Evolutionary conservation across 2,113 vertebrate genomes (phyloP), one percentile per base, ranked within the genome.

Genomic region (Perognathus longimembris): DNA sequence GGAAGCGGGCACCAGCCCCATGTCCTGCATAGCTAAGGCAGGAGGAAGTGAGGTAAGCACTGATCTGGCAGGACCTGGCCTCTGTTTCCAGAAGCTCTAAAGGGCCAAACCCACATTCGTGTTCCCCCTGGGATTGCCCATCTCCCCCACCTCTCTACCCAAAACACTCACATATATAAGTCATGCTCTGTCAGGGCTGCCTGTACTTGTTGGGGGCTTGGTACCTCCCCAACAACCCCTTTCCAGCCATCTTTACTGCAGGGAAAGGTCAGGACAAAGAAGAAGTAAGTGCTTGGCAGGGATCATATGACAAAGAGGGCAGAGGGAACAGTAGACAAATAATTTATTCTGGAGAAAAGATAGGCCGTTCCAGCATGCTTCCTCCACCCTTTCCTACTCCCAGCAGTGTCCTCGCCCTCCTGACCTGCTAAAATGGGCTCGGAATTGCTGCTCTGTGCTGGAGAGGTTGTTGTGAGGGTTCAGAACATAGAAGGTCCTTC

Each of bases 121-220:
- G 6, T 17, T 1, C 0, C 20, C 34, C 21, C 77, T 32, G 6
- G 76, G 36, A 30, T 45, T 11, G 26, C 18, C 63, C 38, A n/a
- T n/a, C 30, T 15, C 38, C 50, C 69, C 57, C n/a, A 32, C 6
- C 42, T 10, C 61, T 22, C 4, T 0, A 1, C 1, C 26, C 6
- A 22, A 12, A 50, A 92, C 59, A 98, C 99, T 99, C 96, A 99
- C 99, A 99, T 98, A 85, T 99, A 99, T 24, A 99, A 98, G 86
- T 99, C 99, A 10, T 97, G 98, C 32, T 98, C 97, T 0, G 98
- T 88, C 54, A 99, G 97, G 1, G 98, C 99, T 1, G 97, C 97
- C 79, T 98, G 98, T 45, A 99, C 97, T 94, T 98, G 98, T 73
- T 97, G 96, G 0, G 96, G 69, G 70, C 98, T 97, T 0, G 99